These are phyloP conservation scores for Scortum barcoo DNA, from an alignment of 2,113 vertebrate species.

Conservation along the genomic window DNA sequence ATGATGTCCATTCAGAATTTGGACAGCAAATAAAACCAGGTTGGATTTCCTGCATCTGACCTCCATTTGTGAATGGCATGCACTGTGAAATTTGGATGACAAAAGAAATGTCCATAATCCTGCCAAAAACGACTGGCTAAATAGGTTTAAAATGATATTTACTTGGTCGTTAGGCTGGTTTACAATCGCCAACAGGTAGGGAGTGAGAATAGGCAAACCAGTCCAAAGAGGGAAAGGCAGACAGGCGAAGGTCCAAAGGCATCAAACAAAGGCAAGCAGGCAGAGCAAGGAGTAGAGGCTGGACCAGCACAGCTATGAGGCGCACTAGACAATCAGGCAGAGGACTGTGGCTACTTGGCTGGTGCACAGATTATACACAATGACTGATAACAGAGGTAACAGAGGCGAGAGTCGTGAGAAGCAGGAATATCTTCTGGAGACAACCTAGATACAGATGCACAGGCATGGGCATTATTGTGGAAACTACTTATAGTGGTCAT, in stretches of 20 bases:
- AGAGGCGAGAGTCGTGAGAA: neutral
- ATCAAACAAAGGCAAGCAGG: slow-evolving; percentile 5
- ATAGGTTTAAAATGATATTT: neutral
- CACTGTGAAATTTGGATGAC: neutral
- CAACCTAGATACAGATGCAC: no score
- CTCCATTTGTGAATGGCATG: neutral
- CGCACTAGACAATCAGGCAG: neutral
- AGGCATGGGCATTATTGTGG: no score
- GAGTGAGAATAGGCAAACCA: neutral
- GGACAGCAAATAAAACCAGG: neutral
- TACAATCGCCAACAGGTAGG: neutral
- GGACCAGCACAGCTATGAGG: neutral
- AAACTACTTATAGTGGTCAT: no score
- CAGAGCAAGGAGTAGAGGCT: slow-evolving; percentile 11
- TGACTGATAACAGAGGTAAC: neutral
- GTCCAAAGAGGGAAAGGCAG: neutral
- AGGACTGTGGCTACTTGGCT: neutral
- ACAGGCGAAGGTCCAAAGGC: slow-evolving; percentile 4
- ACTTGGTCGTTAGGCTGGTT: neutral
- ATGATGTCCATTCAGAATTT: neutral
- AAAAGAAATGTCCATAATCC: neutral
- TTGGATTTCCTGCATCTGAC: neutral
- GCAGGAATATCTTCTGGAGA: no score
- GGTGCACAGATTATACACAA: neutral
- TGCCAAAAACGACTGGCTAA: neutral